Evolutionary conservation across 92 coral and sea anemone genomes (phyloP).

Genomic region (Porites rus): DNA sequence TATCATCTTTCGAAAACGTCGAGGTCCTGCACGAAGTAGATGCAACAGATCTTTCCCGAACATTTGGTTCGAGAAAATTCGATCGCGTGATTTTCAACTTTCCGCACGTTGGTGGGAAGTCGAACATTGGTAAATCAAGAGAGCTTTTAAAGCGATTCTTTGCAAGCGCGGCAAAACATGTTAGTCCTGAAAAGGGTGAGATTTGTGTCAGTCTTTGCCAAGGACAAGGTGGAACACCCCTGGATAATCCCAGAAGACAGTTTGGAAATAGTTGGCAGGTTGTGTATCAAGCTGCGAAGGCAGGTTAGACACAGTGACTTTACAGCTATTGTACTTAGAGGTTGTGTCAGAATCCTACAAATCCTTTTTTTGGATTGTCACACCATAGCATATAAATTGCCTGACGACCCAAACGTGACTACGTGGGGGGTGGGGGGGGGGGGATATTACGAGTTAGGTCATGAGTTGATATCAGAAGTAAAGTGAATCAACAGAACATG

Average conservation of each 20-base stretch:
- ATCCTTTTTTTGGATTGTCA: no score
- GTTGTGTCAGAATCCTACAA: no score
- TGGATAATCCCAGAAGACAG: slow-evolving; percentile 78
- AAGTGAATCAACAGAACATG: no score
- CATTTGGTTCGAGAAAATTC: slow-evolving; percentile 69
- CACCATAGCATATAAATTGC: no score
- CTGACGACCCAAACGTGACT: no score
- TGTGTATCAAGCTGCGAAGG: slow-evolving; percentile 91
- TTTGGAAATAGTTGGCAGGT: slow-evolving; percentile 98
- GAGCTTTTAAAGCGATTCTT: slow-evolving; percentile 85
- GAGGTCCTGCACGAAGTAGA: slow-evolving; percentile 86
- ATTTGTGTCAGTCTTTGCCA: slow-evolving; percentile 95
- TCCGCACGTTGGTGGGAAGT: slow-evolving; percentile 96
- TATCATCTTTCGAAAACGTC: slow-evolving; percentile 62
- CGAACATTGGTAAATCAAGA: slow-evolving; percentile 89
- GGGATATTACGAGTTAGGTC: no score
- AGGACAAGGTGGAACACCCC: slow-evolving; percentile 98
- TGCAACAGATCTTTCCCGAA: slow-evolving; percentile 79
- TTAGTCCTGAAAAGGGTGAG: slow-evolving; percentile 73
- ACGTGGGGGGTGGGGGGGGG: no score
- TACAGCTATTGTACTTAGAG: neutral
- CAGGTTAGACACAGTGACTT: slow-evolving; percentile 59
- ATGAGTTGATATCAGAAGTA: no score
- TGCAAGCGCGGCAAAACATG: slow-evolving; percentile 75
- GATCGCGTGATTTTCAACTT: slow-evolving; percentile 91